Conservation (phyloP, 2,797 vertebrate genomes). For the Onychomys torridus region DNA sequence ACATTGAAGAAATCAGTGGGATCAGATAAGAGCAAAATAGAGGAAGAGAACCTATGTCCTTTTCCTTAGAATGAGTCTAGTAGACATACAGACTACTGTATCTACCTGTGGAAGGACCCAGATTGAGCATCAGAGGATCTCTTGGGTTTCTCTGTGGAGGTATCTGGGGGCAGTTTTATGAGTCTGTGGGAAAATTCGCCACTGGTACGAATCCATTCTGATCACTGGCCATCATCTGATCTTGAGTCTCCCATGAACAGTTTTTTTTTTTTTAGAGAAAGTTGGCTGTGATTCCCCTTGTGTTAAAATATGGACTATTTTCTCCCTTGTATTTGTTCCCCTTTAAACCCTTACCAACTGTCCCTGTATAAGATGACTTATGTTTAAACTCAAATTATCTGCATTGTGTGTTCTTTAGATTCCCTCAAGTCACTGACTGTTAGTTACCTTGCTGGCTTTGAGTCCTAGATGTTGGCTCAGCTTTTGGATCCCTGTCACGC, state of each 20-base stretch:
- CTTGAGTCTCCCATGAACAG: slow-evolving; percentile 36
- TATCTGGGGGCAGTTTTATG: background rate
- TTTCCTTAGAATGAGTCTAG: background rate
- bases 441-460: background rate
- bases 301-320: slow-evolving; percentile 41
- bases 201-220: slow-evolving; percentile 13
- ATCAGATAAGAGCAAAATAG: background rate
- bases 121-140: background rate
- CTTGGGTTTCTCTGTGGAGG: background rate
- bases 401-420: background rate
- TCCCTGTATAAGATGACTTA: background rate
- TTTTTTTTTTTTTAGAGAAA: background rate
- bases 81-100: background rate
- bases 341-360: background rate
- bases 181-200: background rate
- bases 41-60: background rate
- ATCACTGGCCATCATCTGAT: slow-evolving; percentile 53
- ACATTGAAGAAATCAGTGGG: slow-evolving; percentile 19
- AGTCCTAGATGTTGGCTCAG: background rate
- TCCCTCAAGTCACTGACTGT: background rate
- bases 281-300: slow-evolving; percentile 34
- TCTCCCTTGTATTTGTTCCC: background rate
- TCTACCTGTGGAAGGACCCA: background rate
- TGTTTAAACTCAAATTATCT: slow-evolving; percentile 5
- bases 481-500: background rate